Conservation (phyloP, 2,888 invertebrate species). For the Pollenia amentaria region DNA sequence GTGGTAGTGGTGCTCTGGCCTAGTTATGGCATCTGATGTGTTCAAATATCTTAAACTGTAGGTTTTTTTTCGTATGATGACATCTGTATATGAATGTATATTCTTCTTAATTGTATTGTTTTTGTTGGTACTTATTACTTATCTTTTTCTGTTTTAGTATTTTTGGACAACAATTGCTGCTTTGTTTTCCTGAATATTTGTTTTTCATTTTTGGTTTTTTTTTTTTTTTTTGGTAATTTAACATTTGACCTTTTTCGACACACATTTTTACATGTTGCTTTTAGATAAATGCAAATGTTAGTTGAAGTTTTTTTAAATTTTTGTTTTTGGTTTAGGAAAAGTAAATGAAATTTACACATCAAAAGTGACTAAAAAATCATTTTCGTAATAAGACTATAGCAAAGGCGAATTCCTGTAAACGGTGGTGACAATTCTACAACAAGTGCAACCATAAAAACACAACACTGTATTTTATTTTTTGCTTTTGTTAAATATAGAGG, state of each 20-base stretch:
- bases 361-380: too few relatives aligned
- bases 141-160: background rate
- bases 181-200: slow-evolving; percentile 37
- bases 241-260: slow-evolving; percentile 62
- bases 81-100: slow-evolving; percentile 15
- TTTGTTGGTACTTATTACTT: background rate
- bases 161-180: slow-evolving; percentile 49
- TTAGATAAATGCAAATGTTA: background rate
- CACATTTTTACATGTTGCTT: slow-evolving; percentile 6
- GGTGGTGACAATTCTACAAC: too few relatives aligned
- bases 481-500: too few relatives aligned
- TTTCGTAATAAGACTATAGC: too few relatives aligned
- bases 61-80: slow-evolving; percentile 12
- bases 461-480: too few relatives aligned
- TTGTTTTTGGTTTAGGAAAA: background rate
- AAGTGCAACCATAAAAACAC: too few relatives aligned
- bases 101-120: slow-evolving; percentile 10
- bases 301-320: background rate
- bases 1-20: slow-evolving; percentile 36
- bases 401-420: too few relatives aligned
- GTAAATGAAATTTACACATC: background rate
- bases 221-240: slow-evolving; percentile 50
- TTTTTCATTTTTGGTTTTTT: background rate
- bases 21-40: slow-evolving; percentile 40
- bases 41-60: slow-evolving; percentile 23